Base-by-base conservation (phyloP, 2,797 vertebrate genomes). In the Rhynchonycteris naso region DNA sequence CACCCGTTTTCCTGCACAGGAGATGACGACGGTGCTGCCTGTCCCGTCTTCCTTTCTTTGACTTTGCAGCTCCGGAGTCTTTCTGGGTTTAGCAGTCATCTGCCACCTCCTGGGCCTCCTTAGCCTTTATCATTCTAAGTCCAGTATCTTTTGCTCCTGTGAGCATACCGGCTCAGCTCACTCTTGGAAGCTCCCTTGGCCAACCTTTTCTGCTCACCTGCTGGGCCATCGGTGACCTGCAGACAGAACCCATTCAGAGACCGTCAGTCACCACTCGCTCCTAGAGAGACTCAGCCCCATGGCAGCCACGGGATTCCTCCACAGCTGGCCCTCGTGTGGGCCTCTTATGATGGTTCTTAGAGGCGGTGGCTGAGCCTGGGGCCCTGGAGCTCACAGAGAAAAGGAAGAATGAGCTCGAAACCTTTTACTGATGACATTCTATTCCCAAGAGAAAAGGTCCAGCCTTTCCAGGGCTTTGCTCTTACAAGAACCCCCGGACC, bases 11-110 rank as follows among this genome's bases (percentile, higher is more conserved):
- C 83, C 69, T 74, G 35, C 54, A 85, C 2, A 16, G 10, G 24
- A 89, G n/a, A 30, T 65, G 78, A 66, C 69, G 43, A 74, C 38
- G 30, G 22, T n/a, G 13, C 19, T 65, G 61, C 33, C 79, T 52
- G 35, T 24, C 15, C 52, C 35, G 2, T 56, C 16, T 50, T 85
- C 5, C 61, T 88, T 83, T 66, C 68, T 87, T 80, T 66, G 65
- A 90, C 47, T 66, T 90, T 88, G 74, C 28, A 92, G 84, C 38
- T 90, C n/a, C 50, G 78, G 95, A 90, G 82, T 26, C 30, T 83
- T 90, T 52, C 58, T 75, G 74, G 35, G 58, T 81, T 82, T 83
- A 63, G 28, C 33, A 78, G 47, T 91, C 74, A 69, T 24, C 68
- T 81, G 58, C 54, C 6, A 75, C 30, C 69, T 83, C 82, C 69